Evolutionary conservation across 2,888 invertebrate species (phyloP).

Genomic region (Agrotis ipsilon): DNA sequence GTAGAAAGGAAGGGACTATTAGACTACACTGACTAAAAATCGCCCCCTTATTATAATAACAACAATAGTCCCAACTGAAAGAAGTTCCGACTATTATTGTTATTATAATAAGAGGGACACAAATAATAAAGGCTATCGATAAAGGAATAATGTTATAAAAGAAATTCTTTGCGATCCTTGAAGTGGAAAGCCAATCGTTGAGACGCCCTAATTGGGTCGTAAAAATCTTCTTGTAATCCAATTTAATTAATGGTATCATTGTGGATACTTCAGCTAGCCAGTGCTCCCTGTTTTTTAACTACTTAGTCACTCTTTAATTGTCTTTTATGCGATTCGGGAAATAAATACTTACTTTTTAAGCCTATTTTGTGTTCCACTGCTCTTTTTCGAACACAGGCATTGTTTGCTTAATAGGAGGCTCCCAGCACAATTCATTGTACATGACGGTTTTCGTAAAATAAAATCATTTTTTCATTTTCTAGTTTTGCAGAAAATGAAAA

Average conservation of each 20-base stretch:
- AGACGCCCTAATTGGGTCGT: conserved; percentile 32
- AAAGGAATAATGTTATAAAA: conserved; percentile 14
- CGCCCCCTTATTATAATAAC: no score
- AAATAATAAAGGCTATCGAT: background rate
- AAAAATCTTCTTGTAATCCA: conserved; percentile 35
- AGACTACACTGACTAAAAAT: no score
- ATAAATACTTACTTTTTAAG: background rate
- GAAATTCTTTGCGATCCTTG: background rate
- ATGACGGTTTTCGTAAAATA: no score
- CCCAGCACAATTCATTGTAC: no score
- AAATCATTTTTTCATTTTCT: no score
- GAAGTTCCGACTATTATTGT: no score
- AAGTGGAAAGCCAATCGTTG: conserved; percentile 13
- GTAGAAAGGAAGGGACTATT: no score
- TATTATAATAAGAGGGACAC: background rate
- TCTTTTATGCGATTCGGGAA: background rate
- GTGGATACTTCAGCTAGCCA: background rate
- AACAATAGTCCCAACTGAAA: no score
- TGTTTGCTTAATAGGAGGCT: no score
- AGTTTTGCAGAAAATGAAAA: no score
- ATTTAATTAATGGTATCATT: conserved; percentile 40
- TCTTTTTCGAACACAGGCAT: no score
- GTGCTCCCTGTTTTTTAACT: background rate
- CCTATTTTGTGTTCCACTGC: no score
- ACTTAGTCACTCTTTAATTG: background rate